Evolutionary conservation across 2,797 vertebrate species (phyloP).

Genomic region (Enteromius radiatus): DNA sequence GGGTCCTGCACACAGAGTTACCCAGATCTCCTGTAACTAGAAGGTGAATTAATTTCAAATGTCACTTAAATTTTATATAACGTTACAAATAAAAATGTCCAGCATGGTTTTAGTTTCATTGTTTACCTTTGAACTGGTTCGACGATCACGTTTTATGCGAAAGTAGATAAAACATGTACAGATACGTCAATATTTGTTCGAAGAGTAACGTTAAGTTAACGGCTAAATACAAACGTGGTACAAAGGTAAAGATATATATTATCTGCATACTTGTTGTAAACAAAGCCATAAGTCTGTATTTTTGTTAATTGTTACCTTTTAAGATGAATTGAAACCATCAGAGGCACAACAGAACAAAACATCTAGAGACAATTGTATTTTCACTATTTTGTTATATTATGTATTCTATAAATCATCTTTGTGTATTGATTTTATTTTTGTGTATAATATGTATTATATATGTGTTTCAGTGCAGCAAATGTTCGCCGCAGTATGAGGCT

Average conservation of each 20-base stretch:
- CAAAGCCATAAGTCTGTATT: background rate
- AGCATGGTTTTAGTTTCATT: background rate
- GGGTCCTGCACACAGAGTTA: slow-evolving; percentile 48
- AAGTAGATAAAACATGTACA: background rate
- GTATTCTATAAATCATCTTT: background rate
- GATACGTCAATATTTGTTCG: background rate
- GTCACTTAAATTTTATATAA: background rate
- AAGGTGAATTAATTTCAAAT: slow-evolving; percentile 40
- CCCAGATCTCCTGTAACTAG: slow-evolving; percentile 54
- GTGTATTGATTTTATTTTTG: background rate
- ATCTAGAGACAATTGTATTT: background rate
- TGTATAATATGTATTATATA: background rate
- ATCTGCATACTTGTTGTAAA: background rate
- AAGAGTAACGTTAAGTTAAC: too few relatives aligned
- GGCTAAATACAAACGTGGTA: background rate
- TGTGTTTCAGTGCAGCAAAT: background rate
- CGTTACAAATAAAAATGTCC: background rate
- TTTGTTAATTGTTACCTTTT: background rate
- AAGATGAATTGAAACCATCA: background rate
- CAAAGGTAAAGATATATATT: background rate
- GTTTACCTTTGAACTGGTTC: background rate
- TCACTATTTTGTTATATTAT: background rate
- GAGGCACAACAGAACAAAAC: background rate
- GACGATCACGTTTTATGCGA: background rate
- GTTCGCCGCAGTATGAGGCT: slow-evolving; percentile 43